Conservation (phyloP, 2,888 invertebrate genomes). For the Scotopteryx bipunctaria region DNA sequence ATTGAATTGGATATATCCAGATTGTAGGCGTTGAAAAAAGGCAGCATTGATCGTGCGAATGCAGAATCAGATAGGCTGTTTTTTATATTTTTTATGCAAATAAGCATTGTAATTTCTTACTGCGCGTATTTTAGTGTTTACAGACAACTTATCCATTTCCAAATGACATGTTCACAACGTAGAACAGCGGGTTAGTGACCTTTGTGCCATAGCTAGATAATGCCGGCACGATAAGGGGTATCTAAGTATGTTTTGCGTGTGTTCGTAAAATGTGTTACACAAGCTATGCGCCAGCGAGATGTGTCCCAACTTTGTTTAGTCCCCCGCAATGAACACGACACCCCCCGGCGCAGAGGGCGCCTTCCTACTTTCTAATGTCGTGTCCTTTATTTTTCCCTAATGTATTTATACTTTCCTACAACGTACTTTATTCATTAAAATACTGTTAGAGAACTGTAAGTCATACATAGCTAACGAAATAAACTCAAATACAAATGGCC, state of each 20-base stretch:
- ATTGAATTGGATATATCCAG: too few species aligned
- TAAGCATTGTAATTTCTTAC: too few species aligned
- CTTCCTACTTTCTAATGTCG: constrained; percentile 38
- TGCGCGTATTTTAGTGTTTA: too few species aligned
- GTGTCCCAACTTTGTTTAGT: constrained; percentile 33
- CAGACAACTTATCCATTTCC: too few species aligned
- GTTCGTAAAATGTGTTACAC: constrained; percentile 22
- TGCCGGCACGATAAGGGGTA: not conserved
- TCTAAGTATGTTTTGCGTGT: constrained; percentile 1
- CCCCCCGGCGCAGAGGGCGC: constrained; percentile 37
- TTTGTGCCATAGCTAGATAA: not conserved
- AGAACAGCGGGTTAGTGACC: not conserved
- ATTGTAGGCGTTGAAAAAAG: too few species aligned
- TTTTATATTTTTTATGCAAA: too few species aligned
- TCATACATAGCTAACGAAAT: too few species aligned
- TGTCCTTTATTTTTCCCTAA: constrained; percentile 38
- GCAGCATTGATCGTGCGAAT: too few species aligned
- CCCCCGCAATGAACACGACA: constrained; percentile 39
- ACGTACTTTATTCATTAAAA: constrained; percentile 22
- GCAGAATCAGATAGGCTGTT: too few species aligned
- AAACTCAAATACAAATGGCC: too few species aligned
- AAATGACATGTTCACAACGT: too few species aligned
- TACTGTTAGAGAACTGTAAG: constrained; percentile 8
- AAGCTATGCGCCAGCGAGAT: constrained; percentile 26
- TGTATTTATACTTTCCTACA: constrained; percentile 33